Evolutionary conservation across 2,113 vertebrate genomes (phyloP).

Genomic region (Campylomormyrus numenius): DNA sequence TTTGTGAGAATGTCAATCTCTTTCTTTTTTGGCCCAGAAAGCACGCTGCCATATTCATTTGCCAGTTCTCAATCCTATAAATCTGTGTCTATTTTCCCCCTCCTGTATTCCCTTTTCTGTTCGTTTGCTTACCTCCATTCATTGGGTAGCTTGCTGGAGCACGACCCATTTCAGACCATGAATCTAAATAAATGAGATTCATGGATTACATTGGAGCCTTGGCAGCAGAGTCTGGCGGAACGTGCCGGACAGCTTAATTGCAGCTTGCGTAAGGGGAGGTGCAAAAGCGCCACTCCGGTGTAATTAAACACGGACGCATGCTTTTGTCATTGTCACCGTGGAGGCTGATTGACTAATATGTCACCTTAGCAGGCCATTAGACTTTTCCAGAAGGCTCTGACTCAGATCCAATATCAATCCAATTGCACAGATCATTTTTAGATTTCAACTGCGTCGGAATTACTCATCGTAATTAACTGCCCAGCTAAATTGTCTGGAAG

Average conservation of each 20-base stretch:
- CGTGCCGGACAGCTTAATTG: background rate
- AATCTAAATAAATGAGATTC: slow-evolving; percentile 13
- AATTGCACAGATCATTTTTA: background rate
- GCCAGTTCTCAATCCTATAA: background rate
- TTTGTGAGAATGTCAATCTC: background rate
- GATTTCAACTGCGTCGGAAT: background rate
- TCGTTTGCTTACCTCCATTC: background rate
- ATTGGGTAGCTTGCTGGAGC: background rate
- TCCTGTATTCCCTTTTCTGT: background rate
- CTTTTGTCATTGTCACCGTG: background rate
- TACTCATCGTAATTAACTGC: background rate
- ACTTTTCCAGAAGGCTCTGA: background rate
- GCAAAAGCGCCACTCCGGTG: background rate
- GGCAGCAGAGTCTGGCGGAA: background rate
- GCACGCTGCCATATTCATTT: background rate
- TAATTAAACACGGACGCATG: background rate
- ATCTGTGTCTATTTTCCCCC: background rate
- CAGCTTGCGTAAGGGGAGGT: background rate
- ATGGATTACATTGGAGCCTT: background rate
- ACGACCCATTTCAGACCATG: background rate
- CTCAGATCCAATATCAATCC: background rate
- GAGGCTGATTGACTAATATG: background rate
- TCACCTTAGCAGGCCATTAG: background rate
- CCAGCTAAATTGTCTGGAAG: background rate
- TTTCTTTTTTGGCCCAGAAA: background rate